These are phyloP conservation scores for Psilopsiagon aurifrons DNA, from an alignment of 2,113 vertebrate genomes.

Conservation along the genomic window DNA sequence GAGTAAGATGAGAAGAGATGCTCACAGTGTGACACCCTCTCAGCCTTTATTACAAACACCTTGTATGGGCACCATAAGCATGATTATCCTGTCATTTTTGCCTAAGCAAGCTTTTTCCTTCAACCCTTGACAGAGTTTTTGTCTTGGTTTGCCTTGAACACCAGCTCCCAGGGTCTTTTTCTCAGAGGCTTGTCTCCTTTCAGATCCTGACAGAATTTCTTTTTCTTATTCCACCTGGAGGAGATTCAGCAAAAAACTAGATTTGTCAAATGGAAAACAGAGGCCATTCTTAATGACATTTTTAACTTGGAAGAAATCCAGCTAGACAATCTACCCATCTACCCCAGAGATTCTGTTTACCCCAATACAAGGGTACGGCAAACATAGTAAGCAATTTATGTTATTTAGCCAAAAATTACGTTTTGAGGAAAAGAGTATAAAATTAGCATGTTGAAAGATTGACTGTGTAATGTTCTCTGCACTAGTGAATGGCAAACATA, in stretches of 20 bases:
- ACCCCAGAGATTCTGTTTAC: not conserved
- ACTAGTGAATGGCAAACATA: not conserved
- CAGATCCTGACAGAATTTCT: not conserved
- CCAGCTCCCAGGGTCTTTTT: not conserved
- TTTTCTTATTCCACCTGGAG: not conserved
- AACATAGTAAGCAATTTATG: not conserved
- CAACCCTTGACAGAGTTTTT: not conserved
- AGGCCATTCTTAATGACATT: not conserved
- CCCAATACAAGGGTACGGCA: not conserved
- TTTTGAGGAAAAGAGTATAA: not conserved
- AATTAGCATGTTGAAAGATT: not conserved
- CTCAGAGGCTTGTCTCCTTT: not conserved
- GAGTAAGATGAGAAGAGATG: not conserved
- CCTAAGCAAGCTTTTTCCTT: not conserved
- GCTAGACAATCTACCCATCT: not conserved
- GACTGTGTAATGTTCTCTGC: not conserved
- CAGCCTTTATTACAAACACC: not conserved
- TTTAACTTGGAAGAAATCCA: not conserved
- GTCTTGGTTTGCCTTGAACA: not conserved
- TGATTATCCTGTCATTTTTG: not conserved
- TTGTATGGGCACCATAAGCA: not conserved
- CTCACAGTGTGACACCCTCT: not conserved
- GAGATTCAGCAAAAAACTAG: not conserved
- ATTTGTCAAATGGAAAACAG: not conserved
- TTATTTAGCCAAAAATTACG: not conserved